Conservation (phyloP, 2,888 invertebrate genomes). For the Mythimna lalbum region DNA sequence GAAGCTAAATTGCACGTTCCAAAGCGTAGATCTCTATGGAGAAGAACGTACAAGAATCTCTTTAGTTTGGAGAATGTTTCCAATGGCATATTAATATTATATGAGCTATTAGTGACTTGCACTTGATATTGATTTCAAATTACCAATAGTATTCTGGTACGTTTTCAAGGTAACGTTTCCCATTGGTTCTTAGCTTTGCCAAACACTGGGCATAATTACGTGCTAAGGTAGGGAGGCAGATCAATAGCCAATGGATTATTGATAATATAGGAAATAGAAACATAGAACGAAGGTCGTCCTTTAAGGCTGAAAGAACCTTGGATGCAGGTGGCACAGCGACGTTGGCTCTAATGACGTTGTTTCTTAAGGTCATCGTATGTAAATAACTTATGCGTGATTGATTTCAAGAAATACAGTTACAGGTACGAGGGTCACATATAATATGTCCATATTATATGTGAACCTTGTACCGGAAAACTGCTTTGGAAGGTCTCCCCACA, state of each 20-base stretch:
- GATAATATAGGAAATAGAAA: not conserved
- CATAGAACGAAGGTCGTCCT: not conserved
- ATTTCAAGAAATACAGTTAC: not conserved
- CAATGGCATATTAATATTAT: conserved; percentile 17
- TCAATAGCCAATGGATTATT: conserved; percentile 32
- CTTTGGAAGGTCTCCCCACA: no score
- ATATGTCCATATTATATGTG: no score
- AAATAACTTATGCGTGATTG: not conserved
- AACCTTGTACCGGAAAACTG: no score
- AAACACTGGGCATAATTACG: conserved; percentile 4
- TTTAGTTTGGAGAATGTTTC: no score
- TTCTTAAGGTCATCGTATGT: not conserved
- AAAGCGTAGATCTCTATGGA: no score
- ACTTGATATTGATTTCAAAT: conserved; percentile 24
- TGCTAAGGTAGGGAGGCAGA: not conserved
- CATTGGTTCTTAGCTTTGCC: conserved; percentile 5
- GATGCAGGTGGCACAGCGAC: conserved; percentile 10
- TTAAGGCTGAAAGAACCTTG: not conserved
- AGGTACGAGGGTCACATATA: no score
- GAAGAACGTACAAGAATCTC: no score
- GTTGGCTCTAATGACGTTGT: not conserved
- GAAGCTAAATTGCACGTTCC: no score
- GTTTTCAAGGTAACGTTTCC: conserved; percentile 1
- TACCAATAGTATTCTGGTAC: not conserved
- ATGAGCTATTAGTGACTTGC: conserved; percentile 1